A percentile compares a stretch with the other conserved stretches of the same genome.
Evolutionary conservation across 2,888 invertebrate genomes (phyloP).

Genomic region (Eupeodes luniger): DNA sequence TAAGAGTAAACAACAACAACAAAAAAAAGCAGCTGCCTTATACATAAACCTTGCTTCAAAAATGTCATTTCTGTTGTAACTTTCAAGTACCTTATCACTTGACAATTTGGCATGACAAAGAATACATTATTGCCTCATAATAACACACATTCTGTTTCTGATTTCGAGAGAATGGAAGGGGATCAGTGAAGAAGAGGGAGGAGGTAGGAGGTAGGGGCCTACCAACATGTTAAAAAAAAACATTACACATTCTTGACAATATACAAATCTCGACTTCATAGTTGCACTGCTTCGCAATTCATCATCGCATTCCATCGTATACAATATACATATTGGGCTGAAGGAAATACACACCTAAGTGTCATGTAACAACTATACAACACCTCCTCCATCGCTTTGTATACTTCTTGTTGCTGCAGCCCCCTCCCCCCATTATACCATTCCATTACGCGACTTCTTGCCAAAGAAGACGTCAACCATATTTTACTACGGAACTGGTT

Average conservation of each 20-base stretch:
- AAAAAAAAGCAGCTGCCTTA: background rate
- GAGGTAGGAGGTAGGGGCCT: background rate
- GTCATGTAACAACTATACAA: slow-evolving; percentile 39
- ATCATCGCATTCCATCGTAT: slow-evolving; percentile 45
- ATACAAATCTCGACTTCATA: slow-evolving; percentile 31
- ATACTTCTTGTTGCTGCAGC: slow-evolving; percentile 13
- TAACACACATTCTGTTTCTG: background rate
- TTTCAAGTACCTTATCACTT: slow-evolving; percentile 23
- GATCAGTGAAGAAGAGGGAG: background rate
- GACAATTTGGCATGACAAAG: slow-evolving; percentile 24
- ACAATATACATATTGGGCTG: slow-evolving; percentile 13
- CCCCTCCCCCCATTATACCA: slow-evolving; percentile 7
- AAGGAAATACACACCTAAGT: slow-evolving; percentile 55
- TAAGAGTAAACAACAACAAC: too few relatives aligned
- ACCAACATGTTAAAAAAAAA: background rate
- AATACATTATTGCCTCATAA: slow-evolving; percentile 29
- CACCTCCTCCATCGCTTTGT: slow-evolving; percentile 38
- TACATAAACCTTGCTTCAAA: slow-evolving; percentile 4
- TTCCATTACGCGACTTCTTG: slow-evolving; percentile 30
- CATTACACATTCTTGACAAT: slow-evolving; percentile 31
- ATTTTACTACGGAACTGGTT: slow-evolving; percentile 44
- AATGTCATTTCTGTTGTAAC: slow-evolving; percentile 1
- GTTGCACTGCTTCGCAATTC: slow-evolving; percentile 38
- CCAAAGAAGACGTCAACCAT: slow-evolving; percentile 49
- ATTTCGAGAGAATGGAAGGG: too few relatives aligned